Evolutionary conservation across 2,797 vertebrate species (phyloP).

Genomic region (Onychomys leucogaster): DNA sequence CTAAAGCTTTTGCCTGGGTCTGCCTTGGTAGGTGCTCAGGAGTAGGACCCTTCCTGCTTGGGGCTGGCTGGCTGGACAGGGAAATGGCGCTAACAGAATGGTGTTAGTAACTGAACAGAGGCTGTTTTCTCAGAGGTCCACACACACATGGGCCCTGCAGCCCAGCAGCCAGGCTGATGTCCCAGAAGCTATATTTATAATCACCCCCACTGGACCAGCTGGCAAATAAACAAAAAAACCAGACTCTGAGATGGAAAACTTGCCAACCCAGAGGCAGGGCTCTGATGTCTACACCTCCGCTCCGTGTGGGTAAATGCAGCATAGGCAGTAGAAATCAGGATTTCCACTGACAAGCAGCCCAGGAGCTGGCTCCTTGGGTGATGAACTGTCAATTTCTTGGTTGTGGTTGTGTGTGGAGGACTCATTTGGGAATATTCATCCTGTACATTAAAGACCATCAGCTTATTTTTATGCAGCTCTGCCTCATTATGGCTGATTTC

Average conservation of each 20-base stretch:
- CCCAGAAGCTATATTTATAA: not conserved
- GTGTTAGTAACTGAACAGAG: not conserved
- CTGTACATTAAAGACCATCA: not conserved
- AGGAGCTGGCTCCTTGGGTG: not conserved
- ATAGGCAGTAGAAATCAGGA: not conserved
- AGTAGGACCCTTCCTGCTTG: not conserved
- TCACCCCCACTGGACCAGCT: too few relatives aligned
- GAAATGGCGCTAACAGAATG: accelerated
- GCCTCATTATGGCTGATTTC: not conserved
- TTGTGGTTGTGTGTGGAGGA: not conserved
- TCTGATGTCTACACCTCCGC: not conserved
- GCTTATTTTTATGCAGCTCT: not conserved
- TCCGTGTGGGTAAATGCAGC: not conserved
- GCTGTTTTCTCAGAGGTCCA: not conserved
- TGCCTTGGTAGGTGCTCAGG: not conserved
- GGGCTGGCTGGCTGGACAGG: not conserved
- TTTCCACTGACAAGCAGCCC: not conserved
- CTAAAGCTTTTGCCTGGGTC: not conserved
- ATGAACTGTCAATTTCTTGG: accelerated
- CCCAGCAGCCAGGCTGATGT: not conserved
- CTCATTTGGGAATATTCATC: not conserved
- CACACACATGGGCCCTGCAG: too few relatives aligned
- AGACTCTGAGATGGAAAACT: not conserved
- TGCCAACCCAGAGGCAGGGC: not conserved
- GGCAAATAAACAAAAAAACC: too few relatives aligned